Conservation (phyloP, 2,113 vertebrate species). For the Garra rufa region DNA sequence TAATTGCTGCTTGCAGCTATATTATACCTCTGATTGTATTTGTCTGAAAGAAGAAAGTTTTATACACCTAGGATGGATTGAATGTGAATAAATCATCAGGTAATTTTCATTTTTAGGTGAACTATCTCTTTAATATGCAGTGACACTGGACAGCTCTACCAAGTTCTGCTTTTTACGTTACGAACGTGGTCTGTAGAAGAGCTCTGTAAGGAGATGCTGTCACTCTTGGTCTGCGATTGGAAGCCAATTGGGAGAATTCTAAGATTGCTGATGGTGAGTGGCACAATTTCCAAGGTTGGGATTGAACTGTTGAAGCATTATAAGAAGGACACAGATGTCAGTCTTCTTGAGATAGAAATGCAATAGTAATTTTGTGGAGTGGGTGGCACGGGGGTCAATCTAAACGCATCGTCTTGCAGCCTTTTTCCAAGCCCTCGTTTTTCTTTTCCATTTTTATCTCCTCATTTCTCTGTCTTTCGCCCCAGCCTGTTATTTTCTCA, state of each 20-base stretch:
- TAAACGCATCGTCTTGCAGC: neutral
- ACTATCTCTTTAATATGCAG: neutral
- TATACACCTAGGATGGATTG: too few relatives aligned
- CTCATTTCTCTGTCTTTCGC: constrained; percentile 1
- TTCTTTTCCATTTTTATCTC: constrained; percentile 13
- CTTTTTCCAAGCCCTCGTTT: neutral
- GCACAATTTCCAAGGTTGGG: neutral
- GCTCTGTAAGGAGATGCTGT: neutral
- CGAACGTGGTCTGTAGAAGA: neutral
- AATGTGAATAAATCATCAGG: too few relatives aligned
- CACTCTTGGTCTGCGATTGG: constrained; percentile 6
- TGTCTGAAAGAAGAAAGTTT: too few relatives aligned
- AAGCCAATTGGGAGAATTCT: constrained; percentile 13
- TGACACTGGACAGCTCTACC: neutral
- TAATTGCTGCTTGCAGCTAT: too few relatives aligned
- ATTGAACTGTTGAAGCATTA: constrained; percentile 13
- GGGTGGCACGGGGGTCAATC: constrained; percentile 16
- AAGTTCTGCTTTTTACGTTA: constrained; percentile 9
- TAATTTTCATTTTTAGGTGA: too few relatives aligned
- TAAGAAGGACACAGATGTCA: constrained; percentile 6
- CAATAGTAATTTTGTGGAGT: constrained; percentile 23
- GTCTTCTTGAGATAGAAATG: constrained; percentile 16
- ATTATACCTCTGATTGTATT: too few relatives aligned
- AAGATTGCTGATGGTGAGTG: neutral
- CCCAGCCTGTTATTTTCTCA: constrained; percentile 64